phyloP scores from a whole-genome alignment of 1,140 invertebrate species.

The Eueides isabella region DNA sequence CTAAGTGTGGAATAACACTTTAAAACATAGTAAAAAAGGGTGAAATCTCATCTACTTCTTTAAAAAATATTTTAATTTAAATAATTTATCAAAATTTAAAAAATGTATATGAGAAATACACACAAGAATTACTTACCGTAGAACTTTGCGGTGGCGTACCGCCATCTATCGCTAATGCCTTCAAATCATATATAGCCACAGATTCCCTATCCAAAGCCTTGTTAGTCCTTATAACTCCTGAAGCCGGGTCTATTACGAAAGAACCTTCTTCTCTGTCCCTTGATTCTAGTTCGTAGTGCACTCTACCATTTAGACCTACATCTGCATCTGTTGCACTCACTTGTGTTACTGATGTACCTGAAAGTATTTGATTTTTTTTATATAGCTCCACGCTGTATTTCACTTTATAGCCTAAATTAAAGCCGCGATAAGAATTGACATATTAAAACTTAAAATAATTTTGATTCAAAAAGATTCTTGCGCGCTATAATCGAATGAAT shows the following conservation, averaged over 20 bases:
- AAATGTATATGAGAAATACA: background rate
- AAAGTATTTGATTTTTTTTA: background rate
- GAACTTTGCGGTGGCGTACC: conserved; percentile 90
- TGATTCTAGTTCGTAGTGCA: conserved; percentile 90
- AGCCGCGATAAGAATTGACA: too few relatives aligned
- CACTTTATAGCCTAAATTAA: too few relatives aligned
- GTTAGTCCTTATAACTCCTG: conserved; percentile 95
- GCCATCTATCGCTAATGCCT: conserved; percentile 94
- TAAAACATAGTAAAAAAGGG: too few relatives aligned
- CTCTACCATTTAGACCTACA: conserved; percentile 93
- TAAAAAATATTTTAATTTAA: too few relatives aligned
- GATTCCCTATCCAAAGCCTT: conserved; percentile 96
- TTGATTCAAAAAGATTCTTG: too few relatives aligned
- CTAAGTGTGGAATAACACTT: too few relatives aligned
- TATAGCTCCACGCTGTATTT: too few relatives aligned
- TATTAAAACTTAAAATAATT: too few relatives aligned
- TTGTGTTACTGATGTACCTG: conserved; percentile 91
- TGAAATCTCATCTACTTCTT: too few relatives aligned
- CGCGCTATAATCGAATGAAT: too few relatives aligned
- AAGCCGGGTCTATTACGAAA: conserved; percentile 96
- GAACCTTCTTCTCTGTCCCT: conserved; percentile 91
- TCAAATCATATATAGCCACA: conserved; percentile 91
- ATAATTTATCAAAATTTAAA: too few relatives aligned
- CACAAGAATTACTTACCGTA: too few relatives aligned
- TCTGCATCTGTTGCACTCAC: conserved; percentile 95